A percentile compares a stretch with the other conserved stretches of the same genome.
These are phyloP conservation scores for Tokudaia muenninki DNA, from an alignment of 2,797 vertebrate species.

Conservation along the genomic window DNA sequence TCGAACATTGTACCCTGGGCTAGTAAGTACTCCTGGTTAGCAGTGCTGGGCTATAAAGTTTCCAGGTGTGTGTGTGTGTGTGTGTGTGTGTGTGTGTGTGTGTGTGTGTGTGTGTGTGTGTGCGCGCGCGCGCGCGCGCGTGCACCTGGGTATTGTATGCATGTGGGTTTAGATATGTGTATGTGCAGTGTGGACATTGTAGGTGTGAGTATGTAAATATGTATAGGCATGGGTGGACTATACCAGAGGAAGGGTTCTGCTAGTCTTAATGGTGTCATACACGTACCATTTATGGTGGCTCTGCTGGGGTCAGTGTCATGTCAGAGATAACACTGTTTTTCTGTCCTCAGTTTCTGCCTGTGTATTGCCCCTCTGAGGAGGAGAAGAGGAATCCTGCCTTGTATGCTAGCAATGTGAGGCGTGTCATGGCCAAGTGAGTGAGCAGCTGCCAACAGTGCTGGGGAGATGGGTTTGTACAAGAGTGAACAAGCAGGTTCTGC, in stretches of 20 bases:
- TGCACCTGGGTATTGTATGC: not conserved
- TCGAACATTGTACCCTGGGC: not conserved
- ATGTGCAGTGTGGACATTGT: fast-evolving
- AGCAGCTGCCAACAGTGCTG: too few relatives aligned
- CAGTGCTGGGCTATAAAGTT: not conserved
- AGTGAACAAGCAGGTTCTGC: not conserved
- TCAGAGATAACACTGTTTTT: not conserved
- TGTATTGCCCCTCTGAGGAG: conserved; percentile 96
- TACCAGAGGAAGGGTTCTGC: not conserved
- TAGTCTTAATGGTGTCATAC: not conserved
- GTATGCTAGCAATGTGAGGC: conserved; percentile 96
- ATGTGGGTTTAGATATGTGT: too few relatives aligned
- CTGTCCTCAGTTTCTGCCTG: conserved; percentile 94
- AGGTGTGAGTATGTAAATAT: not conserved
- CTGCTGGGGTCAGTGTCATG: not conserved
- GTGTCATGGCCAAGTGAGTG: conserved; percentile 96
- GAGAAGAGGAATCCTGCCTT: conserved; percentile 95
- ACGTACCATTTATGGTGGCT: not conserved
- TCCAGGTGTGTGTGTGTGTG: not conserved
- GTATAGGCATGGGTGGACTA: too few relatives aligned
- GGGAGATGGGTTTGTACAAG: not conserved
- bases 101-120: too few relatives aligned
- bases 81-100: fast-evolving
- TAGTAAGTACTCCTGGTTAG: not conserved
- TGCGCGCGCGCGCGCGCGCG: fast-evolving